These are phyloP conservation scores for Caerostris extrusa DNA, from an alignment of 1,140 invertebrate genomes.

Conservation along the genomic window DNA sequence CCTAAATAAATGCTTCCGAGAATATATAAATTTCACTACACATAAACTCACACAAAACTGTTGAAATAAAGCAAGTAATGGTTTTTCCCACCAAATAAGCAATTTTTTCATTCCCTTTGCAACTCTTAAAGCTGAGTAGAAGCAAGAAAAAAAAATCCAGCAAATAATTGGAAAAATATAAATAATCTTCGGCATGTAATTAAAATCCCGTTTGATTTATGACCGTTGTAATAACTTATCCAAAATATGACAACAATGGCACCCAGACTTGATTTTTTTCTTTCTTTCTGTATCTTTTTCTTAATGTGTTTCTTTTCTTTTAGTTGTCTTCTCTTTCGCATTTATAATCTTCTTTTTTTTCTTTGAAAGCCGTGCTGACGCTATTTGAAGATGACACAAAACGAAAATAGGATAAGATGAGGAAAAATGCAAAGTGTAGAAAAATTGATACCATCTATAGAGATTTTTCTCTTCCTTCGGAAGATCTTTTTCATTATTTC, in stretches of 20 bases:
- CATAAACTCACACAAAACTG: neutral
- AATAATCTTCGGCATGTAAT: slow-evolving; percentile 35
- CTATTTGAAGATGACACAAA: neutral
- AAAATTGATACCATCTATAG: neutral
- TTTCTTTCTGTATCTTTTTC: too few relatives aligned
- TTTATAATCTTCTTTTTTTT: neutral
- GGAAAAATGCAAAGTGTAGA: neutral
- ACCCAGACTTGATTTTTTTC: too few relatives aligned
- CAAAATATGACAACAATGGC: neutral
- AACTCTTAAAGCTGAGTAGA: neutral
- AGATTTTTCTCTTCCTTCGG: neutral
- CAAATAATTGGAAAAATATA: too few relatives aligned
- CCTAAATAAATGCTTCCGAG: neutral
- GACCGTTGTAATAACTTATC: slow-evolving; percentile 18
- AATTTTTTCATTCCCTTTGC: neutral
- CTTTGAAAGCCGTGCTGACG: neutral
- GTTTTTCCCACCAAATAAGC: neutral
- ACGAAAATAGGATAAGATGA: neutral
- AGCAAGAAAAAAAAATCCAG: neutral
- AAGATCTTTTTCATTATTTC: neutral
- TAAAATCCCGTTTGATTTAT: slow-evolving; percentile 43
- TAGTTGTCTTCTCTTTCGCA: neutral
- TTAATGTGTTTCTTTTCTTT: neutral
- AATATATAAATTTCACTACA: neutral
- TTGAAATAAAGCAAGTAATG: neutral